Conservation (phyloP, 1,140 invertebrate genomes). For the Scylla paramamosain region DNA sequence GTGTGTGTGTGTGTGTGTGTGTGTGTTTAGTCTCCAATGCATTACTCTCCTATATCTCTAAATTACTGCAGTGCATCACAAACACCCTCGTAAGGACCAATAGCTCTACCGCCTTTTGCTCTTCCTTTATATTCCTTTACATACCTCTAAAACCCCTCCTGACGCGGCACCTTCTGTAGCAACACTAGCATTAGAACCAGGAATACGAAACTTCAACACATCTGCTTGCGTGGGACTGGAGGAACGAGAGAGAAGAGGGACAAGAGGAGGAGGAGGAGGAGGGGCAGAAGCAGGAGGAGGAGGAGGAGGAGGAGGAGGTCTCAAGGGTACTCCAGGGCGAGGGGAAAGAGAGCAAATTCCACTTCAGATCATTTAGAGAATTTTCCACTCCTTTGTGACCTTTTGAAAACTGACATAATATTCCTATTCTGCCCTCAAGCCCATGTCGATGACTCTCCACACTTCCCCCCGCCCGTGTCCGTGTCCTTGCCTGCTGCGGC, state of each 20-base stretch:
- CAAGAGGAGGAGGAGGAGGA: not conserved
- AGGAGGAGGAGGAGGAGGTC: not conserved
- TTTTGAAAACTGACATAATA: constrained; percentile 74
- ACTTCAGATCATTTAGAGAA: constrained; percentile 73
- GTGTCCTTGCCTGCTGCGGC: not conserved
- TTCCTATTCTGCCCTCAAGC: constrained; percentile 68
- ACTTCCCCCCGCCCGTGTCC: not conserved
- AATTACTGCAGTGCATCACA: no score
- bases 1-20: no score
- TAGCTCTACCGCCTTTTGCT: no score
- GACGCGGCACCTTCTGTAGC: no score
- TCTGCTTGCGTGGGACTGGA: constrained; percentile 10
- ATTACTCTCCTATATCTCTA: no score
- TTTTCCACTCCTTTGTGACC: constrained; percentile 72
- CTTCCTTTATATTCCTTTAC: no score
- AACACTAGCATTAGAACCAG: no score
- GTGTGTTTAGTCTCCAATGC: no score
- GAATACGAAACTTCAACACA: not conserved
- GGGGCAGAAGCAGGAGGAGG: not conserved
- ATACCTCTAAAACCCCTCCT: no score
- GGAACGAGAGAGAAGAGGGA: constrained; percentile 35
- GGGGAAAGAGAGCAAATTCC: constrained; percentile 64
- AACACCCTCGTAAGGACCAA: no score
- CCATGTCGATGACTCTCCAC: constrained; percentile 51
- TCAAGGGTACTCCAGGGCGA: not conserved